phyloP scores from a whole-genome alignment of 1,140 invertebrate species.

The Pseudomyrmex sp. region DNA sequence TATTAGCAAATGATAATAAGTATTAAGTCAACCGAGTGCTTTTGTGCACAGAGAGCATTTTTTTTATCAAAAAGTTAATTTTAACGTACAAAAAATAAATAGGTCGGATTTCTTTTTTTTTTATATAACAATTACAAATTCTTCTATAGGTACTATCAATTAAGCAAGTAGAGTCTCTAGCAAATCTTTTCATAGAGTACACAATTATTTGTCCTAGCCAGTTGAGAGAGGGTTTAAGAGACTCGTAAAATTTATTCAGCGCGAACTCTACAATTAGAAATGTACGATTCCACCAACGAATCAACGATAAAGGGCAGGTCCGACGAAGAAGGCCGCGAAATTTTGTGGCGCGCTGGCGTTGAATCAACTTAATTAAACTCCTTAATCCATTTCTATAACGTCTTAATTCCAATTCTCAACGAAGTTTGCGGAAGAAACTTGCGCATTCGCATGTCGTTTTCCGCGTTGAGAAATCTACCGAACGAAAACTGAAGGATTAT shows the following conservation, averaged over 20 bases:
- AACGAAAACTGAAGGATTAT: slow-evolving; percentile 59
- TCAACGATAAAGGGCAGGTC: slow-evolving; percentile 58
- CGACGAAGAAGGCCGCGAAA: neutral
- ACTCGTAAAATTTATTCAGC: slow-evolving; percentile 31
- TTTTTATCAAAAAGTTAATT: neutral
- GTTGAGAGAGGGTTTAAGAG: neutral
- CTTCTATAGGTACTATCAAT: neutral
- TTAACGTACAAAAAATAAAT: neutral
- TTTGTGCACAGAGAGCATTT: neutral
- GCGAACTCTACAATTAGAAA: slow-evolving; percentile 49
- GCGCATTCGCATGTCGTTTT: slow-evolving; percentile 70
- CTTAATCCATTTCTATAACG: slow-evolving; percentile 76
- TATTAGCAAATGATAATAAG: neutral
- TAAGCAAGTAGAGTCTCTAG: neutral
- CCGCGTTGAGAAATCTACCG: slow-evolving; percentile 62
- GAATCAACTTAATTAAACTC: slow-evolving; percentile 77
- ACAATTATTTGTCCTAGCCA: slow-evolving; percentile 24
- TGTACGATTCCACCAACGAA: slow-evolving; percentile 32
- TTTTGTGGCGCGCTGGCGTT: slow-evolving; percentile 61
- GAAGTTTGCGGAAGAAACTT: slow-evolving; percentile 67
- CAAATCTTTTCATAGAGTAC: slow-evolving; percentile 1
- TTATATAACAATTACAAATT: neutral
- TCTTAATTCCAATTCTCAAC: slow-evolving; percentile 70
- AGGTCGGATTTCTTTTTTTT: neutral
- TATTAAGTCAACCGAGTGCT: neutral